Conservation (phyloP, 2,797 vertebrate genomes). For the Otolemur crassicaudatus region DNA sequence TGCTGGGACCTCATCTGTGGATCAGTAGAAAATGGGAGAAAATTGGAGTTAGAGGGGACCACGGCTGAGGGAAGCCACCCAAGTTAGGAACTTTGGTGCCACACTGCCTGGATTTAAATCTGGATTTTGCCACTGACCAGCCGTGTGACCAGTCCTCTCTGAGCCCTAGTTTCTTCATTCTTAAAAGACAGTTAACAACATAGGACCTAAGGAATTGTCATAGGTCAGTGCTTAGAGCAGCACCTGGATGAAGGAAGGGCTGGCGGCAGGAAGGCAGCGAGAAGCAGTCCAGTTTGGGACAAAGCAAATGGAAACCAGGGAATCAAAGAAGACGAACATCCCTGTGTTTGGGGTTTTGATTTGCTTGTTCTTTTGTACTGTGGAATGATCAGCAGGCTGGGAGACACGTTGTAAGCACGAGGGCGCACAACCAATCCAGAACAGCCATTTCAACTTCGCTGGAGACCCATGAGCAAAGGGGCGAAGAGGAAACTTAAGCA, state of each 20-base stretch:
- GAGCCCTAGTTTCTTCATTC: background rate
- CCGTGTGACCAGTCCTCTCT: background rate
- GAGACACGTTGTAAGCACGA: background rate
- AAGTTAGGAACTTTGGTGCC: background rate
- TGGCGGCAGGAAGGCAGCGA: background rate
- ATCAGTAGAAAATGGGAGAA: background rate
- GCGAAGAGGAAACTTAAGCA: conserved; percentile 18
- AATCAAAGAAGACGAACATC: background rate
- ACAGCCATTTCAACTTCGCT: background rate
- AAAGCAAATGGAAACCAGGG: background rate
- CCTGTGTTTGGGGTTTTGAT: background rate
- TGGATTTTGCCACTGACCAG: background rate
- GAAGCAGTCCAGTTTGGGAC: background rate
- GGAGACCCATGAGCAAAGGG: background rate
- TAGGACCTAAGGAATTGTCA: background rate
- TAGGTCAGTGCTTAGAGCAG: background rate
- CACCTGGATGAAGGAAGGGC: background rate
- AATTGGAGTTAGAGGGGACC: background rate
- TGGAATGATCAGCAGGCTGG: background rate
- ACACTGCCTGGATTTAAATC: background rate
- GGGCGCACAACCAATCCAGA: background rate
- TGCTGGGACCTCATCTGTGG: background rate
- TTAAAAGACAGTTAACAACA: background rate
- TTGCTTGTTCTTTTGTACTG: background rate
- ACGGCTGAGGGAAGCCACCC: background rate